phyloP scores from a whole-genome alignment of 2,113 vertebrate genomes.

The Delphinus delphis region DNA sequence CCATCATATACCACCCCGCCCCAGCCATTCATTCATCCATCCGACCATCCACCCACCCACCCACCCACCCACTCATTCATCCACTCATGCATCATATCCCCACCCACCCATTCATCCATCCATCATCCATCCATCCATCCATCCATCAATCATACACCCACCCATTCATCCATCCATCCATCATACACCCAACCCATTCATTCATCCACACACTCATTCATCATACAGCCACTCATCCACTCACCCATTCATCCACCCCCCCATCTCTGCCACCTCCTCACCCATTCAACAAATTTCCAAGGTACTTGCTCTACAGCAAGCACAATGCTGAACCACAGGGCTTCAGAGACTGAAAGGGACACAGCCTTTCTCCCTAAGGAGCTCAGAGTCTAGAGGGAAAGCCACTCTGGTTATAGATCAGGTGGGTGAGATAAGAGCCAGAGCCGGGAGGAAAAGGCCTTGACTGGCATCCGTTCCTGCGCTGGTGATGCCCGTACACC shows the following conservation, averaged over 20 bases:
- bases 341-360: background rate
- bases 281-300: background rate
- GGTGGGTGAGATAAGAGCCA: background rate
- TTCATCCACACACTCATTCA: background rate
- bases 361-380: background rate
- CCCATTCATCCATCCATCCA: too few species aligned
- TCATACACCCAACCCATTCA: too few species aligned
- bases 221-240: too few species aligned
- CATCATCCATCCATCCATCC: too few species aligned
- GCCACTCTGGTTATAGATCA: background rate
- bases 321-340: background rate
- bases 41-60: background rate
- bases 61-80: background rate
- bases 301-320: background rate
- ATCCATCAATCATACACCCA: too few species aligned
- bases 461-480: background rate
- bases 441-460: background rate
- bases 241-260: too few species aligned
- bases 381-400: background rate
- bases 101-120: too few species aligned
- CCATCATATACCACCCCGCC: too few species aligned
- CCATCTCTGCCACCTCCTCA: background rate
- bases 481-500: background rate
- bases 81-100: too few species aligned
- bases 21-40: background rate